A percentile compares a stretch with the other conserved stretches of the same genome.
phyloP scores from a whole-genome alignment of 1,140 invertebrate species.

The Spodoptera litura region DNA sequence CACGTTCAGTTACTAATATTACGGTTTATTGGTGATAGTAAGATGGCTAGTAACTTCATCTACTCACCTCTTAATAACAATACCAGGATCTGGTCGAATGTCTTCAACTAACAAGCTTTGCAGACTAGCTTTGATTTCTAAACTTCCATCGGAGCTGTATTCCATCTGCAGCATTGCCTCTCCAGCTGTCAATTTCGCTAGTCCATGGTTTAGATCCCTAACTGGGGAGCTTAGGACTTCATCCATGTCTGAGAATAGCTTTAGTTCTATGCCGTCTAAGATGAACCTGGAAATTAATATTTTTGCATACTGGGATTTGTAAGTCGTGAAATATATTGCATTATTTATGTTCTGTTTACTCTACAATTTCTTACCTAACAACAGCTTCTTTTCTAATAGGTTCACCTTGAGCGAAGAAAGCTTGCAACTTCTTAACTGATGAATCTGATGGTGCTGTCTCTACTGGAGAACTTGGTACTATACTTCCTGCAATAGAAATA shows the following conservation, averaged over 20 bases:
- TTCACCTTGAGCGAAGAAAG: conserved; percentile 90
- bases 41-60: neutral
- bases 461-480: conserved; percentile 74
- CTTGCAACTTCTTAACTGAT: conserved; percentile 90
- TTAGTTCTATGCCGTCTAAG: conserved; percentile 90
- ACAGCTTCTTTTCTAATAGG: conserved; percentile 87
- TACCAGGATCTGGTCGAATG: conserved; percentile 88
- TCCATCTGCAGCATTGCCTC: conserved; percentile 89
- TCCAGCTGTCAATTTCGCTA: conserved; percentile 91
- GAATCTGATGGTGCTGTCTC: conserved; percentile 85
- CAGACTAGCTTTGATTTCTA: conserved; percentile 90
- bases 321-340: neutral
- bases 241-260: conserved; percentile 91
- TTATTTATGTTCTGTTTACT: too few species aligned
- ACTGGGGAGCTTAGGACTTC: conserved; percentile 92
- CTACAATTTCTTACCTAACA: conserved; percentile 66
- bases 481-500: conserved; percentile 55
- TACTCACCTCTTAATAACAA: conserved; percentile 88
- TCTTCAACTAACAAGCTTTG: conserved; percentile 91
- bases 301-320: neutral
- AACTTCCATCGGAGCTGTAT: conserved; percentile 90
- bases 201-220: conserved; percentile 90
- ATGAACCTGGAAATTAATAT: conserved; percentile 84
- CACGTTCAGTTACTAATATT: too few species aligned
- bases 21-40: neutral